Percentiles rank a stretch among this genome's conserved stretches.
Conservation (phyloP, 2,888 invertebrate species). For the Leptinotarsa haldemani region DNA sequence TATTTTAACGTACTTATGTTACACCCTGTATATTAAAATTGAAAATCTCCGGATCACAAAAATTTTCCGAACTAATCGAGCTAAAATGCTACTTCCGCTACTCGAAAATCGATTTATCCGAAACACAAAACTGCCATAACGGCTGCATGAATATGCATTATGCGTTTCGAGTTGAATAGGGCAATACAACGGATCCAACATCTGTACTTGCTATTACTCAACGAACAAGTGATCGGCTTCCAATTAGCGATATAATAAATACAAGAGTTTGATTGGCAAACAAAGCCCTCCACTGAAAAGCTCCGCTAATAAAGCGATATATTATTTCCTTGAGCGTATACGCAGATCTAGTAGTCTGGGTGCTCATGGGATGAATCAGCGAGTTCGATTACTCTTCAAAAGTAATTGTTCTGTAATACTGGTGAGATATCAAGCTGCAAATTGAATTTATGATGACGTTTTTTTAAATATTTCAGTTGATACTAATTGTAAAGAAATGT, state of each 20-base stretch:
- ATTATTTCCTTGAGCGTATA: conserved; percentile 44
- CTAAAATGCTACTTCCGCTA: background rate
- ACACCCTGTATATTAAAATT: no score
- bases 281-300: conserved; percentile 53
- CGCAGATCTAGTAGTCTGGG: conserved; percentile 21
- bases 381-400: background rate
- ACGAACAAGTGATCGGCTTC: conserved; percentile 48
- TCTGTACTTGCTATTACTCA: conserved; percentile 29
- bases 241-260: conserved; percentile 55
- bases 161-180: conserved; percentile 1
- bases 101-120: conserved; percentile 8
- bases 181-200: conserved; percentile 33
- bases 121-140: conserved; percentile 8
- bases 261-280: conserved; percentile 56
- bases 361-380: conserved; percentile 26
- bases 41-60: no score
- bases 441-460: no score
- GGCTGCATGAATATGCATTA: conserved; percentile 14
- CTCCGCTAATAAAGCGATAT: conserved; percentile 52
- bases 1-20: no score
- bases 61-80: no score
- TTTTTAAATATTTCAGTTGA: no score
- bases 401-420: no score
- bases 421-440: no score
- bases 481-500: no score